Evolutionary conservation across 2,113 vertebrate genomes (phyloP).

Genomic region (Lophius piscatorius): DNA sequence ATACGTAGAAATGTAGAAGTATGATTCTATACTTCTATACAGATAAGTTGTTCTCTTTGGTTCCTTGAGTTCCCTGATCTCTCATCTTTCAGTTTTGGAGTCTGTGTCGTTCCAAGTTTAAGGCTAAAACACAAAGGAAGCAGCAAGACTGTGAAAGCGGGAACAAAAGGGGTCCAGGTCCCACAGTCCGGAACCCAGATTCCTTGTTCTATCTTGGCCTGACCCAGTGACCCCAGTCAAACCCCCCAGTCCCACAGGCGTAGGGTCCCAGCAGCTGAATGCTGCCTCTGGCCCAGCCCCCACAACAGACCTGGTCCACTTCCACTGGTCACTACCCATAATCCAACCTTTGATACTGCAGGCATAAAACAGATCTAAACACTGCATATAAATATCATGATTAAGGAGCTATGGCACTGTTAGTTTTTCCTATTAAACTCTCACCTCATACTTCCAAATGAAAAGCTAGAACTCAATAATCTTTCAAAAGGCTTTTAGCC

Average conservation of each 20-base stretch:
- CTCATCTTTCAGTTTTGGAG: constrained; percentile 6
- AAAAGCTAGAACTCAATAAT: constrained; percentile 1
- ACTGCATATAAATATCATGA: constrained; percentile 45
- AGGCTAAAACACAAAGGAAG: constrained; percentile 46
- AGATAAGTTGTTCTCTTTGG: not conserved
- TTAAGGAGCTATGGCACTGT: constrained; percentile 36
- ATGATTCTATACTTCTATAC: not conserved
- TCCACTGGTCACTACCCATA: constrained; percentile 71
- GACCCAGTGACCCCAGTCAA: constrained; percentile 80
- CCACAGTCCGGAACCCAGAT: constrained; percentile 75
- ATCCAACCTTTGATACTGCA: constrained; percentile 67
- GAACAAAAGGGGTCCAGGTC: constrained; percentile 69
- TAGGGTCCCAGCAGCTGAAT: constrained; percentile 80
- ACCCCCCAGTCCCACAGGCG: constrained; percentile 72
- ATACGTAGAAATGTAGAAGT: not conserved
- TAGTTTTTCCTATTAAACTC: constrained; percentile 30
- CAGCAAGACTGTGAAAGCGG: constrained; percentile 42
- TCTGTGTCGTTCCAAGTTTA: constrained; percentile 48
- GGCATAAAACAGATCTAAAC: constrained; percentile 69
- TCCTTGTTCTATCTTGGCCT: constrained; percentile 84
- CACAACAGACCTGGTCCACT: constrained; percentile 51
- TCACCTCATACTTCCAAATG: not conserved
- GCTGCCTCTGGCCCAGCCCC: constrained; percentile 56
- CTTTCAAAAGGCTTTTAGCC: constrained; percentile 3
- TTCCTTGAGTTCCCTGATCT: not conserved